These are phyloP conservation scores for Sarcophaga peregrina DNA, from an alignment of 1,140 invertebrate species.

Conservation along the genomic window DNA sequence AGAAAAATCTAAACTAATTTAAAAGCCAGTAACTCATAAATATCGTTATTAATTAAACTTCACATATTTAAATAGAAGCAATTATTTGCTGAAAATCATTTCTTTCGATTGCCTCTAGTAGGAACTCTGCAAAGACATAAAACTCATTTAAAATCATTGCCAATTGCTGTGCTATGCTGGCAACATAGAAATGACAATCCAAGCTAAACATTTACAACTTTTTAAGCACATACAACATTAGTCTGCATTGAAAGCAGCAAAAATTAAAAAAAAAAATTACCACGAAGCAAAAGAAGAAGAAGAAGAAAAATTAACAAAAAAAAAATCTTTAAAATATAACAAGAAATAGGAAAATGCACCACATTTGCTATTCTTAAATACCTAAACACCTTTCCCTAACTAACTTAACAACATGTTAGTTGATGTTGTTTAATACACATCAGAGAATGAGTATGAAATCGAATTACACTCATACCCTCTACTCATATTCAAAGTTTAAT, in stretches of 20 bases:
- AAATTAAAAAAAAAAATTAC: neutral
- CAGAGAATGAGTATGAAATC: too few relatives aligned
- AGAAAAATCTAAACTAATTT: too few relatives aligned
- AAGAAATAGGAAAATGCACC: neutral
- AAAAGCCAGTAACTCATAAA: neutral
- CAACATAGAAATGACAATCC: slow-evolving; percentile 14
- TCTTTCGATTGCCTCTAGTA: neutral
- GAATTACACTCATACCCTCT: too few relatives aligned
- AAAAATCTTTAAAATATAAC: slow-evolving; percentile 17
- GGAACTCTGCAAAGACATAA: neutral
- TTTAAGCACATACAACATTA: slow-evolving; percentile 11
- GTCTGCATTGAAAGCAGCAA: neutral
- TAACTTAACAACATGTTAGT: neutral
- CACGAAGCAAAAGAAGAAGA: neutral
- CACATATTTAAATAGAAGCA: slow-evolving; percentile 7
- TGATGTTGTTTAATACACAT: neutral
- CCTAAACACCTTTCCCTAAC: neutral
- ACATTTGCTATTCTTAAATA: neutral
- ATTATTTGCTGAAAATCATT: slow-evolving; percentile 9
- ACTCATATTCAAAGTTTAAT: too few relatives aligned
- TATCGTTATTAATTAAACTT: slow-evolving; percentile 12
- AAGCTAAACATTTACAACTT: slow-evolving; percentile 15
- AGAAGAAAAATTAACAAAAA: neutral
- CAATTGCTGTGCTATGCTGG: neutral
- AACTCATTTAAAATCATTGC: slow-evolving; percentile 12